Evolutionary conservation across 2,113 vertebrate species (phyloP).

Genomic region (Psettodes erumei): DNA sequence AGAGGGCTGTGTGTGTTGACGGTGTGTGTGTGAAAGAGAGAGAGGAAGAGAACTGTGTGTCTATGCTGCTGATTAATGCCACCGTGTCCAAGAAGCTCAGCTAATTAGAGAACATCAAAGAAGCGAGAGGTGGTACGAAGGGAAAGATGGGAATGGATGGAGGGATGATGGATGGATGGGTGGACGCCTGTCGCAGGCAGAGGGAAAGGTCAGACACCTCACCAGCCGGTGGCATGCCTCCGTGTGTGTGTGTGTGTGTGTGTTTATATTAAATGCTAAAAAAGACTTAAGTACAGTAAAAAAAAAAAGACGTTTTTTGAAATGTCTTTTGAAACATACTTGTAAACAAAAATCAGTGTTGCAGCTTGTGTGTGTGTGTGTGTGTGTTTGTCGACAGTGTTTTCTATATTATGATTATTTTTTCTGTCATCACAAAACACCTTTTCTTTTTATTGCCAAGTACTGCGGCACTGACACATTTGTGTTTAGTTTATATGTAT

Average conservation of each 20-base stretch:
- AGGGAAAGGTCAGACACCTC: constrained; percentile 77
- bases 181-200: constrained; percentile 61
- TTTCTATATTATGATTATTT: constrained; percentile 2
- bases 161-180: constrained; percentile 38
- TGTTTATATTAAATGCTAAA: constrained; percentile 28
- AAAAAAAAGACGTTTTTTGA: neutral
- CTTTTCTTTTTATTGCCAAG: neutral
- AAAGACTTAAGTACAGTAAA: neutral
- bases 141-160: constrained; percentile 48
- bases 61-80: constrained; percentile 73
- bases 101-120: constrained; percentile 79
- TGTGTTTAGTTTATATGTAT: constrained; percentile 26
- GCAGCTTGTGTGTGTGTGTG: neutral
- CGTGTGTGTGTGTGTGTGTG: constrained; percentile 39
- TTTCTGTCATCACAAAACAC: neutral
- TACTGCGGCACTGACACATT: neutral
- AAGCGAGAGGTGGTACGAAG: constrained; percentile 46
- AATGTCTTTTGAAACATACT: constrained; percentile 6
- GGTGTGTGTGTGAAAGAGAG: constrained; percentile 4
- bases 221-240: constrained; percentile 4
- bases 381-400: neutral
- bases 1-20: constrained; percentile 38
- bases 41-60: constrained; percentile 25
- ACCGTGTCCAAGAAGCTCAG: constrained; percentile 67
- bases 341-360: neutral